phyloP scores from a whole-genome alignment of 2,888 invertebrate species.

The Drosophila sordidapex region DNA sequence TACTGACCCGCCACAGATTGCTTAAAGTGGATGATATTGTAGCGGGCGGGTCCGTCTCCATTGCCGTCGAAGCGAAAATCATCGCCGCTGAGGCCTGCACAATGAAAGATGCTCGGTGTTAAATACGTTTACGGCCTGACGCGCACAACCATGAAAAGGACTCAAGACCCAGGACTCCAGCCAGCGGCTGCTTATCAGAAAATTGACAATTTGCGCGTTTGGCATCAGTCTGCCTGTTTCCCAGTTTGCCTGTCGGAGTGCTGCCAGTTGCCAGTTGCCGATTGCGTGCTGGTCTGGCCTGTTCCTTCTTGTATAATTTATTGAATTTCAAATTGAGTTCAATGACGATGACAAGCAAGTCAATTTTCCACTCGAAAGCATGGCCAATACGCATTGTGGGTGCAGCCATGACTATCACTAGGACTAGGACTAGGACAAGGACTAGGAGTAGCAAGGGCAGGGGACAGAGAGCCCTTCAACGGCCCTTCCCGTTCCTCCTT shows the following conservation, averaged over 20 bases:
- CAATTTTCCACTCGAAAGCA: constrained; percentile 82
- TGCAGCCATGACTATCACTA: constrained; percentile 23
- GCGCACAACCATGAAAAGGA: constrained; percentile 16
- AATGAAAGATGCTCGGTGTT: constrained; percentile 38
- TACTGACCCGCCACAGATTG: constrained; percentile 90
- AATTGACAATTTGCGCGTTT: constrained; percentile 80
- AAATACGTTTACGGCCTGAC: constrained; percentile 54
- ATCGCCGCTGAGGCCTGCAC: constrained; percentile 93
- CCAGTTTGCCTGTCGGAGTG: background rate
- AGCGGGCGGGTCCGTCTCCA: constrained; percentile 97
- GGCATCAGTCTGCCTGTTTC: constrained; percentile 42
- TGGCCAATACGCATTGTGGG: constrained; percentile 67
- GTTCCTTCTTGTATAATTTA: constrained; percentile 74
- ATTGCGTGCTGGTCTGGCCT: constrained; percentile 10
- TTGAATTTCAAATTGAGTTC: constrained; percentile 83
- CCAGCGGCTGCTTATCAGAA: constrained; percentile 70
- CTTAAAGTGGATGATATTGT: constrained; percentile 98
- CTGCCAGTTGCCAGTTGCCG: constrained; percentile 12
- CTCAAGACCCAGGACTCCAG: background rate
- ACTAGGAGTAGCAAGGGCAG: background rate
- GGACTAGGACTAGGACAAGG: background rate
- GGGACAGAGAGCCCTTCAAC: background rate
- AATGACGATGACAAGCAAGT: constrained; percentile 81
- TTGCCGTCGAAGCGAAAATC: constrained; percentile 95
- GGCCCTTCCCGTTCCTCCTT: background rate